Conservation (phyloP, 2,888 invertebrate species). For the Hydroisotoma schaefferi region DNA sequence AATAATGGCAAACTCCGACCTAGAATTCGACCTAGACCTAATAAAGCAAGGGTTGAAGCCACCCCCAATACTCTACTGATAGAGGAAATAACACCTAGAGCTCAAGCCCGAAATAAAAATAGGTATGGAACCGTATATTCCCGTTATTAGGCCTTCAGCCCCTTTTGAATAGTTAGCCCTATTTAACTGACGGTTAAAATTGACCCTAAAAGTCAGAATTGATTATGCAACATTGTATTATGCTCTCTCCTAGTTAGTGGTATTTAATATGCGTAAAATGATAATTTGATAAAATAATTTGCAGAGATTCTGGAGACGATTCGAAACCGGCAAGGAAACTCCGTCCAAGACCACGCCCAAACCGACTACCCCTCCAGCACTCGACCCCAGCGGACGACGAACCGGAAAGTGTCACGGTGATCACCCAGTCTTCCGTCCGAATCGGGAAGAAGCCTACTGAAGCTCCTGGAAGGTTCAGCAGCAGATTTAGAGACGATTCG, state of each 20-base stretch:
- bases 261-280: too few species aligned
- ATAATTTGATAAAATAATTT: too few species aligned
- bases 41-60: too few species aligned
- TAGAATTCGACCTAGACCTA: background rate
- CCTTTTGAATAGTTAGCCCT: too few species aligned
- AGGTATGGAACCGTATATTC: too few species aligned
- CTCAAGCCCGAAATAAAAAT: background rate
- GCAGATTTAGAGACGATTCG: conserved; percentile 42
- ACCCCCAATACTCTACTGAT: too few species aligned
- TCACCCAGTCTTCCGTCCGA: conserved; percentile 35
- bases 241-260: too few species aligned
- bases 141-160: too few species aligned
- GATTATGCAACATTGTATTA: too few species aligned
- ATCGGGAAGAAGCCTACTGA: conserved; percentile 44
- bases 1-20: background rate
- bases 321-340: conserved; percentile 27
- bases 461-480: conserved; percentile 45
- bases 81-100: background rate
- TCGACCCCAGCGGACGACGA: conserved; percentile 15
- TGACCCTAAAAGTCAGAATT: too few species aligned
- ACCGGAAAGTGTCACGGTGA: conserved; percentile 24
- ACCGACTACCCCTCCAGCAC: conserved; percentile 10
- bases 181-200: too few species aligned
- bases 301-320: background rate
- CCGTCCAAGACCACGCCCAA: conserved; percentile 25